Evolutionary conservation across 2,113 vertebrate species (phyloP), one percentile per base, ranked within the genome.

Genomic region (Drymodes brunneopygia): DNA sequence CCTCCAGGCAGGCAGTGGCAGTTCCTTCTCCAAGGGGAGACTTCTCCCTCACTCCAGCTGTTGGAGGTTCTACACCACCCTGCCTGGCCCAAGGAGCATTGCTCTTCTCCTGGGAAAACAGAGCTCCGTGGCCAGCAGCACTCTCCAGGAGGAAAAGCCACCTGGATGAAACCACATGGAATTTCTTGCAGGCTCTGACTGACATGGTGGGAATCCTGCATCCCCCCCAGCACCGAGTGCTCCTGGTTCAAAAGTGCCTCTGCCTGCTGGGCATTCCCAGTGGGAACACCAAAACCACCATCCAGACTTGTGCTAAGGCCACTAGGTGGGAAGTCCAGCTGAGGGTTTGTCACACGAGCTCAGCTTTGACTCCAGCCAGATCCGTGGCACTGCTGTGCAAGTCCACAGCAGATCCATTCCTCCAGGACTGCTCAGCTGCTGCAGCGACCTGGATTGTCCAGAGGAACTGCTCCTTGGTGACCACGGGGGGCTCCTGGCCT

Each of bases 381-480:
- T 69, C 90, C 0, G 13, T 1, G 0, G 54, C 82, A 25, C 77
- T 12, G 2, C 25, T 75, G n/a, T 47, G 42, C 67, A 97, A 29
- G 47, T 93, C 95, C 10, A 96, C 85, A 0, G 94, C 91, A 0
- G 90, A 94, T 14, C 91, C 33, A 0, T 20, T 95, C 40, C 81
- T 85, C 94, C 97, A 98, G 77, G 95, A 95, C 81, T 96, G 96
- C 21, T 97, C 94, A 0, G 94, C 88, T 1, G 95, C 96, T 7
- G 88, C 85, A 6, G 96, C 91, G 0, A 95, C 94, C 94, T 83
- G 93, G 7, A 96, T 58, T 0, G 92, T 80, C 60, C 95, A 88
- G 6, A 96, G 84, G 28, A 97, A 36, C 91, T 97, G 94, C 86
- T 97, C 97, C 92, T 96, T 97, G 90, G 95, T 96, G 72, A 97